These are phyloP conservation scores for Pterophyllum scalare DNA, from an alignment of 2,113 vertebrate genomes.

Conservation along the genomic window DNA sequence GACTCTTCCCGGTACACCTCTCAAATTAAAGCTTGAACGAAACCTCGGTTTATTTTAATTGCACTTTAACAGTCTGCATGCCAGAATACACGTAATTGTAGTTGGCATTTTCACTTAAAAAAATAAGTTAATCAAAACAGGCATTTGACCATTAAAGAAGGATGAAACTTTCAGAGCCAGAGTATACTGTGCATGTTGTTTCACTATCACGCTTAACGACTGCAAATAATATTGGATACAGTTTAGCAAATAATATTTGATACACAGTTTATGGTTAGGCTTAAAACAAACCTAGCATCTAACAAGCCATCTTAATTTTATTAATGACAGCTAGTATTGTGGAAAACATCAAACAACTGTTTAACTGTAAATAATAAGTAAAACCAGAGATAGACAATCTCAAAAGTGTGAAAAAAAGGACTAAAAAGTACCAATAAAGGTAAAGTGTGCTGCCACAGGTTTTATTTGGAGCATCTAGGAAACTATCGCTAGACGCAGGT, in stretches of 20 bases:
- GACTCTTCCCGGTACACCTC: constrained; percentile 23
- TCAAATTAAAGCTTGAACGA: constrained; percentile 48
- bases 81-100: no score
- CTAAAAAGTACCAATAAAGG: neutral
- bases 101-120: neutral
- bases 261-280: neutral
- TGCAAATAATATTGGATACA: neutral
- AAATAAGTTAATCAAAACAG: neutral
- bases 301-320: neutral
- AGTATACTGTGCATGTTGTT: neutral
- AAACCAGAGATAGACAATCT: neutral
- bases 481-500: neutral
- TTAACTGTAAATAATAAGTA: neutral
- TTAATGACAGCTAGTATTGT: neutral
- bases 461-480: neutral
- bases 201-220: neutral
- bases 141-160: no score
- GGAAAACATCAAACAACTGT: neutral
- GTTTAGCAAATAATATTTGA: neutral
- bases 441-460: neutral
- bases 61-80: no score
- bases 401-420: neutral
- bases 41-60: neutral
- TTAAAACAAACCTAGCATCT: neutral
- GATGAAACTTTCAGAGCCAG: neutral